Evolutionary conservation across 1,140 invertebrate genomes (phyloP), one percentile per base, ranked within the genome.

Genomic region (Muscidifurax raptorellus): DNA sequence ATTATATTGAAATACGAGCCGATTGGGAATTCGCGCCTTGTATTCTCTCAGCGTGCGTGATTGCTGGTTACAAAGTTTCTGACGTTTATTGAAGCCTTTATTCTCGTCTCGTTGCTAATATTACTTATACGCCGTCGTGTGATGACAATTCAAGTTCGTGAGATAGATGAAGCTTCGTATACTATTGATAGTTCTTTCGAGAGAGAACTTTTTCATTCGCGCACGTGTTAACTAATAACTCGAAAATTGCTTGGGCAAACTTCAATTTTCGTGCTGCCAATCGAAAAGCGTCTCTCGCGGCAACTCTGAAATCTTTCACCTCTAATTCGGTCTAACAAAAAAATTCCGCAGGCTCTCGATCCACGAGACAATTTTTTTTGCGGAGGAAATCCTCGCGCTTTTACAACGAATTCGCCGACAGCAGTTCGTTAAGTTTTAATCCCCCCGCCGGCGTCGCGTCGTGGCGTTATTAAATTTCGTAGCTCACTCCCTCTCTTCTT

Each of bases 381-480:
- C 28, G 9, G 64, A 44, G 74, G 15, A 67, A 67, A 83, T 76
- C 44, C 44, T 18, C 32, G 15, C 4, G 10, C 40, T 44, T 77
- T 64, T 66, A 47, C 44, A 66, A 22, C 27, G 69, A 28, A n/a
- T 67, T 67, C 28, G 66, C 28, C 44, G 1, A n/a, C 59, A 78
- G 25, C 66, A 71, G 47, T 69, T 81, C 72, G 84, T 85, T 81
- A 82, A 36, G 59, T 64, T 84, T 84, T 84, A 80, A 84, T 80
- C 77, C 30, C 44, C 44, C 69, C 52, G 3, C n/a, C n/a, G n/a
- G n/a, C n/a, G n/a, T n/a, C n/a, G n/a, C n/a, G 27, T 71, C 10
- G 9, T 12, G 6, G 77, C 69, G 69, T 86, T 67, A 86, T 87
- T 87, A 83, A 69, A 84, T 86, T 81, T 67, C 59, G 66, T 52